Evolutionary conservation across 2,888 invertebrate species (phyloP), one percentile per base, ranked within the genome.

Genomic region (Xylota segnis): DNA sequence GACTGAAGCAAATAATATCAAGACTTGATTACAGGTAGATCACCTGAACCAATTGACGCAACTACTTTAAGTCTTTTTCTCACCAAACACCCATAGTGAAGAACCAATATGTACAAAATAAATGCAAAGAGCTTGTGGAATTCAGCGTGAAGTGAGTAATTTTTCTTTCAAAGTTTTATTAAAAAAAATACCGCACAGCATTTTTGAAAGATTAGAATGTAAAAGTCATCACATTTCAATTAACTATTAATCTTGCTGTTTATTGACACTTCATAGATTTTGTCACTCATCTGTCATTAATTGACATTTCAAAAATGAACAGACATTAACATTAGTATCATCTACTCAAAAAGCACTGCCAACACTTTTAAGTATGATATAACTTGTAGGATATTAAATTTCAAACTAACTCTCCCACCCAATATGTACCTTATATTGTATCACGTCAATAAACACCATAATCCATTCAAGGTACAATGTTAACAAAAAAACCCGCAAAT

Each of bases 401-500:
- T 14, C 10, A 29, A 32, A 32, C 12, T 34, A 50, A 50, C 32
- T 34, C 32, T 14, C 14, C 16, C 23, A 5, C 6, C 40, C 23
- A 40, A 40, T 50, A 59, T 32, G 18, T 27, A 7, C 27, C 5
- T 45, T 37, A 59, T 23, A 23, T 40, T 32, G 37, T 12, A 66
- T 68, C 50, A 32, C 58, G 16, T 43, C 59, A 59, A 50, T 54
- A 52, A 56, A 56, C 45, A 27, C 34, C 5, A 63, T 70, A 78
- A 78, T 70, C 78, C 61, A 54, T 37, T 71, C 16, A 74, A 63
- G 56, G 14, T 63, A 58, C 70, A 63, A 58, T 56, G 34, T 74
- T 61, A 68, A 16, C 54, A 71, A 76, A 47, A 76, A 47, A 70
- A 58, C 54, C 61, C 50, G 34, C 50, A 65, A 84, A 76, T 66